A percentile compares a stretch with the other conserved stretches of the same genome.
phyloP scores from a whole-genome alignment of 2,888 invertebrate species.

The Heteromyza rotundicornis region DNA sequence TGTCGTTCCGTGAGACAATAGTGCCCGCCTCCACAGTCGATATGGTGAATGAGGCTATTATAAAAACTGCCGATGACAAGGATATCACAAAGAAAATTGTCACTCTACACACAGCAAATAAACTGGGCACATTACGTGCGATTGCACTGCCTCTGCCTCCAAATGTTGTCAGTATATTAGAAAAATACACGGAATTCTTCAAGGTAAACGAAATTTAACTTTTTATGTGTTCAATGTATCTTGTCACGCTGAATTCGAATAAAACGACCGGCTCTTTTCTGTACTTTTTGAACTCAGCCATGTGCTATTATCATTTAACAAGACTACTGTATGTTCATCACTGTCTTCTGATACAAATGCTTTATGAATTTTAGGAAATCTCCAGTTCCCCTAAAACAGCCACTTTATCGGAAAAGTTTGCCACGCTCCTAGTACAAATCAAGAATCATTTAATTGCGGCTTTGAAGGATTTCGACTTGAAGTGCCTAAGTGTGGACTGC shows the following conservation, averaged over 20 bases:
- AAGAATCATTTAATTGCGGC: slow-evolving; percentile 68
- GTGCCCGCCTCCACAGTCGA: slow-evolving; percentile 79
- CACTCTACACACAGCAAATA: slow-evolving; percentile 73
- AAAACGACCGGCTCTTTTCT: no score
- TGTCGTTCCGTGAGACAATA: slow-evolving; percentile 94
- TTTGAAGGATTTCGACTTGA: slow-evolving; percentile 67
- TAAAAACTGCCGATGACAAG: slow-evolving; percentile 65
- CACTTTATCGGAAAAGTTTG: slow-evolving; percentile 52
- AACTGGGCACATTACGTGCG: slow-evolving; percentile 74
- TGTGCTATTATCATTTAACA: no score
- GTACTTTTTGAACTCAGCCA: no score
- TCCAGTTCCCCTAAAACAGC: slow-evolving; percentile 41
- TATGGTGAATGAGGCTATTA: slow-evolving; percentile 85
- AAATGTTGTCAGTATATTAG: slow-evolving; percentile 73
- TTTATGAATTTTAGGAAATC: slow-evolving; percentile 48
- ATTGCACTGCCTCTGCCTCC: slow-evolving; percentile 79
- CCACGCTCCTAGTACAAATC: slow-evolving; percentile 41
- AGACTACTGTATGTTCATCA: no score
- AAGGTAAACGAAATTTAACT: slow-evolving; percentile 68
- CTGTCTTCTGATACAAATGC: no score
- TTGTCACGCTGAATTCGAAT: no score
- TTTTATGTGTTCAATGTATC: no score
- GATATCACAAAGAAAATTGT: slow-evolving; percentile 66
- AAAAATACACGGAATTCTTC: slow-evolving; percentile 74
- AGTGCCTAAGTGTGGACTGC: slow-evolving; percentile 65